Conservation (phyloP, 2,888 invertebrate genomes). For the Conops quadrifasciatus region DNA sequence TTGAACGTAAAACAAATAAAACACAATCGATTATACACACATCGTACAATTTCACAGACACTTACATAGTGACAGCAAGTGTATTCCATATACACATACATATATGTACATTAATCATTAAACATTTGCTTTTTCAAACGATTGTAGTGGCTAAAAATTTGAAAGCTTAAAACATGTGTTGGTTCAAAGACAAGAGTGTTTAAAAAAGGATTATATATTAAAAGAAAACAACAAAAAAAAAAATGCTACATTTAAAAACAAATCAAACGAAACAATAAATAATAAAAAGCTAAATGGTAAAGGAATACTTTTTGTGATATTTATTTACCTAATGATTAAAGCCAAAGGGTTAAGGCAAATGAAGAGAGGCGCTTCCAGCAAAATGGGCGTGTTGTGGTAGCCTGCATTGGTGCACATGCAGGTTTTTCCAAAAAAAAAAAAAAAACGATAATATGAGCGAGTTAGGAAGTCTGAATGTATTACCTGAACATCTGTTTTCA, state of each 20-base stretch:
- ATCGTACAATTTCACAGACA: constrained; percentile 33
- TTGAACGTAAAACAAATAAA: constrained; percentile 36
- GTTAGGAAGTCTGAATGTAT: no score
- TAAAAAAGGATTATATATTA: neutral
- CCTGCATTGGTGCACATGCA: no score
- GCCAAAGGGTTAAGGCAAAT: neutral
- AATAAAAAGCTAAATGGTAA: constrained; percentile 35
- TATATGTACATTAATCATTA: constrained; percentile 29
- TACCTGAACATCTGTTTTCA: no score
- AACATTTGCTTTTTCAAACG: constrained; percentile 15
- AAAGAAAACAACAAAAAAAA: constrained; percentile 8
- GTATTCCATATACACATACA: neutral
- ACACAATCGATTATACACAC: constrained; percentile 36
- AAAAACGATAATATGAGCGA: no score
- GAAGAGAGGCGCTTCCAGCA: no score
- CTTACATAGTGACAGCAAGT: constrained; percentile 12
- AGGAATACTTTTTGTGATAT: constrained; percentile 36
- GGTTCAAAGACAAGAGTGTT: no score
- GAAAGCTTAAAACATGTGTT: constrained; percentile 6
- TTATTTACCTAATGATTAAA: constrained; percentile 9
- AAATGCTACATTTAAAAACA: neutral
- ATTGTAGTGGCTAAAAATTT: constrained; percentile 35
- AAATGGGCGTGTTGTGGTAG: no score
- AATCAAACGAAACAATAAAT: constrained; percentile 36
- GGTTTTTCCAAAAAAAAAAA: no score